phyloP scores from a whole-genome alignment of 2,888 invertebrate genomes.

The Gerris lacustris region DNA sequence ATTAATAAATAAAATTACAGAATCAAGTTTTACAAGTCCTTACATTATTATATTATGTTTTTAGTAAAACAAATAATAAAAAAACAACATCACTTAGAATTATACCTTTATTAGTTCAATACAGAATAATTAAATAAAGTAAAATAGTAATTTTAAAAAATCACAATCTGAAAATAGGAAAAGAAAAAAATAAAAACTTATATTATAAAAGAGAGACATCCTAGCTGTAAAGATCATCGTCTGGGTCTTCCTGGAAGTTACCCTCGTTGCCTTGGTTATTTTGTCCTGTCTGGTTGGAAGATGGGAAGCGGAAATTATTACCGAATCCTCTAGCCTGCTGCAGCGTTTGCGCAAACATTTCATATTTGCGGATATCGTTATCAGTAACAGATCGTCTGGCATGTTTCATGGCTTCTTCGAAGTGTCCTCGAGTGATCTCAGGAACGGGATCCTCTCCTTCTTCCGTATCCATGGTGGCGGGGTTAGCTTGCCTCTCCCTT shows the following conservation, averaged over 20 bases:
- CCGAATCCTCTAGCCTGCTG: constrained; percentile 99
- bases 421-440: constrained; percentile 21
- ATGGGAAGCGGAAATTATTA: constrained; percentile 68
- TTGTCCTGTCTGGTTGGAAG: constrained; percentile 36
- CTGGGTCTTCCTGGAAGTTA: constrained; percentile 66
- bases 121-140: not conserved
- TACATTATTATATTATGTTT: too few species aligned
- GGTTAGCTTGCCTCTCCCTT: not conserved
- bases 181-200: constrained; percentile 1
- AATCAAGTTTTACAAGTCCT: too few species aligned
- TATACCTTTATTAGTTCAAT: not conserved
- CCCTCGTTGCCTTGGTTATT: constrained; percentile 41
- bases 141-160: not conserved
- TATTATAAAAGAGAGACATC: constrained; percentile 24
- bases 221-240: constrained; percentile 93
- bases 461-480: constrained; percentile 17
- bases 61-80: too few species aligned
- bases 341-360: constrained; percentile 99
- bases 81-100: not conserved
- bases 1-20: too few species aligned
- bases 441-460: constrained; percentile 23
- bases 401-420: constrained; percentile 24
- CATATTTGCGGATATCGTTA: constrained; percentile 99
- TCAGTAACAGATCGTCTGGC: constrained; percentile 49
- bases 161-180: constrained; percentile 3